Conservation (phyloP, 2,888 invertebrate genomes). For the Dolichopus griseipennis region DNA sequence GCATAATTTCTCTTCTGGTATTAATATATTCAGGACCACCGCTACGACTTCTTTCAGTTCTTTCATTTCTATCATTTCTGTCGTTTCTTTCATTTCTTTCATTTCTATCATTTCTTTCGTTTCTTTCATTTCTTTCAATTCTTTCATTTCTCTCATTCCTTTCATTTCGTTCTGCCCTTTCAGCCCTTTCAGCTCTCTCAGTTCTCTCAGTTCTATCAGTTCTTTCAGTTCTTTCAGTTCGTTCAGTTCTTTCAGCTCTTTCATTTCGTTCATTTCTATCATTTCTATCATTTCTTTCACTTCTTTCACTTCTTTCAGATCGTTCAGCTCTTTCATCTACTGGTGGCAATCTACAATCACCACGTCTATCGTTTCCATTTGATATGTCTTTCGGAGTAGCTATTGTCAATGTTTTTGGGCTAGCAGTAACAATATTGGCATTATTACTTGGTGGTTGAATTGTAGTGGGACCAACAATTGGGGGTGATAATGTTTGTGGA, state of each 20-base stretch:
- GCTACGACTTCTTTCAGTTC: constrained; percentile 8
- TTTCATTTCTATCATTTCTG: not conserved
- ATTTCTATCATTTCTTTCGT: not conserved
- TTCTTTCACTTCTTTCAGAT: not conserved
- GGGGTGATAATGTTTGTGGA: constrained; percentile 7
- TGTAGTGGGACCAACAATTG: constrained; percentile 9
- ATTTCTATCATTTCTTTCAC: not conserved
- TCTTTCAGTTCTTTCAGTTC: not conserved
- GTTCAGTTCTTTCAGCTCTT: not conserved
- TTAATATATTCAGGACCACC: constrained; percentile 18
- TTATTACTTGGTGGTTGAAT: constrained; percentile 14
- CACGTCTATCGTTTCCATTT: constrained; percentile 19
- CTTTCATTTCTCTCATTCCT: not conserved
- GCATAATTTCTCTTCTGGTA: constrained; percentile 24
- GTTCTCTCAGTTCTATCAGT: not conserved
- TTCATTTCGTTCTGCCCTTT: not conserved
- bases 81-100: not conserved
- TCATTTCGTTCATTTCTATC: constrained; percentile 5
- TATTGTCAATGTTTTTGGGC: constrained; percentile 18
- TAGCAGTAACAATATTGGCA: constrained; percentile 15
- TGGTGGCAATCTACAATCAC: constrained; percentile 8
- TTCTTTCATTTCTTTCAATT: not conserved
- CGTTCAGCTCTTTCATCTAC: not conserved
- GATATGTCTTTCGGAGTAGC: constrained; percentile 24
- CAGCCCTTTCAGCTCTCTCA: not conserved